Evolutionary conservation across 2,797 vertebrate genomes (phyloP), one percentile per base, ranked within the genome.

Genomic region (Betta splendens): DNA sequence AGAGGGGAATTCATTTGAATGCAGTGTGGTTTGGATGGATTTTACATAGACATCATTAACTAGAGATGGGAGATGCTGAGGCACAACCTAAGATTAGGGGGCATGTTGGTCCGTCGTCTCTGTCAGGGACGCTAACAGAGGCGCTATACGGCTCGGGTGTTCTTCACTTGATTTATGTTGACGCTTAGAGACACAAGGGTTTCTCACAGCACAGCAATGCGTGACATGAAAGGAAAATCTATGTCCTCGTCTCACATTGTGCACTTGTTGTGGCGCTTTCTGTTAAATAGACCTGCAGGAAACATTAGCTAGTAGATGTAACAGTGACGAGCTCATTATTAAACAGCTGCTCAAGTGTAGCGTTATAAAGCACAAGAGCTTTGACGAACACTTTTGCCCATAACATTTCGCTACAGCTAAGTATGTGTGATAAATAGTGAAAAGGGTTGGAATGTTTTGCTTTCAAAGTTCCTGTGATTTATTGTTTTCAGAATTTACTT

Each of bases 171-270:
- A 72, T 75, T 67, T 47, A 17, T 42, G 18, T 48, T 35, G 52
- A 45, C 37, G 61, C 44, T 48, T 42, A 53, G 55, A 77, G 67
- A 70, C 68, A 68, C 45, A 59, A 31, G 25, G 55, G 16, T 25
- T 36, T 70, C 58, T 62, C 52, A 66, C 45, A 56, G 65, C 37
- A 67, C 65, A 55, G 39, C 2, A 29, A 51, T 45, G 75, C 49
- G 49, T 57, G 54, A 79, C 72, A 70, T 55, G 53, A 63, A 66
- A 72, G 51, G 40, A 42, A 59, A 67, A 63, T 64, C 43, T 53
- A 42, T 49, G 42, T 59, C 50, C 46, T 25, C 31, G 26, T 46
- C 36, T 26, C 48, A 29, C 59, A 33, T 18, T 47, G 53, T 20
- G 61, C 68, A 46, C 12, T 51, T 0, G 8, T 29, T 47, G 40